Base-by-base conservation (phyloP, 2,888 invertebrate genomes). In the Nipponacmea schrenckii region DNA sequence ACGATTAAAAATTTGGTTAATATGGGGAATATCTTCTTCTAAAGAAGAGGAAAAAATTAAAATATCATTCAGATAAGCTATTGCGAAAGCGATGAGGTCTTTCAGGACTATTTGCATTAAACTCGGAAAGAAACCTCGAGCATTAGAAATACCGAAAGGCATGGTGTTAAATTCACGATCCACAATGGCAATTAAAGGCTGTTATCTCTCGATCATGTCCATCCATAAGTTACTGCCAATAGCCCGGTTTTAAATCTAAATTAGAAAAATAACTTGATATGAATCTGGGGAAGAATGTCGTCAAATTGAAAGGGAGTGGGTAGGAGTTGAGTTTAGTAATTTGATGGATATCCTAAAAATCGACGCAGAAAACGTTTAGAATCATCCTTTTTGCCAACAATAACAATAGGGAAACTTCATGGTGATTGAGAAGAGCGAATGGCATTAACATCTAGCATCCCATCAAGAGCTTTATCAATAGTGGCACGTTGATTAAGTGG, bases 151-250 rank as follows among this genome's bases (percentile, higher is more conserved):
- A 1, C 71, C 64, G 24, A 71, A 68, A 0, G 71, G 68, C 50
- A 71, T 71, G 4, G 67, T 67, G 8, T 39, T 26, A n/a, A 71
- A 68, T 45, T 71, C 64, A 71, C 2, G 67, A 44, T 1, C 67
- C 70, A n/a, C 48, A 0, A 8, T 70, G 67, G n/a, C 67, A 67
- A 10, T 63, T 44, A 56, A 71, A 71, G 0, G 64, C 68, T 2
- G 67, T 64, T 17, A 68, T 71, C 12, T 71, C 68, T 12, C 17
- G 27, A 26, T 71, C 71, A 27, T 20, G 31, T 26, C 64, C 50
- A 10, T 45, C 71, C 64, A 69, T 64, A 15, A 27, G 12, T 1
- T 68, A 44, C 20, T 71, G 71, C 63, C 63, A 71, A 48, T 50
- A 71, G 0, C 67, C 67, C 5, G 27, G 14, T 31, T 68, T 67